A percentile compares a stretch with the other conserved stretches of the same genome.
phyloP scores from a whole-genome alignment of 2,113 vertebrate genomes.

The Channa argus region DNA sequence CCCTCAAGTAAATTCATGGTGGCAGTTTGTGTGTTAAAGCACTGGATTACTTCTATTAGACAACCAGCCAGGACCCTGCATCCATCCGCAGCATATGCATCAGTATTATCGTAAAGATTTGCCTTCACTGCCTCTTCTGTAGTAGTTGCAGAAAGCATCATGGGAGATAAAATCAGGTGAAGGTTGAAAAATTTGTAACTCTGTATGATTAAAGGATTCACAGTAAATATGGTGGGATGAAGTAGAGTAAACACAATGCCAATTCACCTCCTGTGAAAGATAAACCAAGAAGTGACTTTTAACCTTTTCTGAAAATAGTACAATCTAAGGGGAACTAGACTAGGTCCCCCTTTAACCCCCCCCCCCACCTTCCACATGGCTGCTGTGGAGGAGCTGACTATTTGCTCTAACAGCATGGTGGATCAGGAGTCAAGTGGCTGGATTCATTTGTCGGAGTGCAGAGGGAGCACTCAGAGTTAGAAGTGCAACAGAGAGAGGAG shows the following conservation, averaged over 20 bases:
- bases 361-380: slow-evolving; percentile 27
- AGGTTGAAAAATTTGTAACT: not conserved
- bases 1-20: too few relatives aligned
- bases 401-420: slow-evolving; percentile 58
- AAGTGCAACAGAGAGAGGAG: slow-evolving; percentile 45
- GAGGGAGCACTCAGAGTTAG: slow-evolving; percentile 64
- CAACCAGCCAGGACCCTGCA: not conserved
- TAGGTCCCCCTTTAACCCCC: slow-evolving; percentile 21
- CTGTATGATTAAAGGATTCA: slow-evolving; percentile 13
- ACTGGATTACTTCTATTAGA: not conserved
- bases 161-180: not conserved
- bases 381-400: slow-evolving; percentile 51
- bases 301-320: slow-evolving; percentile 39
- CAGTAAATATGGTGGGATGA: not conserved
- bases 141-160: not conserved
- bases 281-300: slow-evolving; percentile 43
- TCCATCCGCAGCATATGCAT: not conserved
- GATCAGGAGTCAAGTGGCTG: slow-evolving; percentile 73
- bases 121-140: not conserved
- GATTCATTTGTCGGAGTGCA: slow-evolving; percentile 67
- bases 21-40: too few relatives aligned
- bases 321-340: slow-evolving; percentile 37
- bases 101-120: slow-evolving; percentile 1
- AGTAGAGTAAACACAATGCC: slow-evolving; percentile 38
- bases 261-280: slow-evolving; percentile 18